Percentiles rank a stretch among this genome's conserved stretches.
phyloP scores from a whole-genome alignment of 2,797 vertebrate species.

The Perdix hodgsoniae region DNA sequence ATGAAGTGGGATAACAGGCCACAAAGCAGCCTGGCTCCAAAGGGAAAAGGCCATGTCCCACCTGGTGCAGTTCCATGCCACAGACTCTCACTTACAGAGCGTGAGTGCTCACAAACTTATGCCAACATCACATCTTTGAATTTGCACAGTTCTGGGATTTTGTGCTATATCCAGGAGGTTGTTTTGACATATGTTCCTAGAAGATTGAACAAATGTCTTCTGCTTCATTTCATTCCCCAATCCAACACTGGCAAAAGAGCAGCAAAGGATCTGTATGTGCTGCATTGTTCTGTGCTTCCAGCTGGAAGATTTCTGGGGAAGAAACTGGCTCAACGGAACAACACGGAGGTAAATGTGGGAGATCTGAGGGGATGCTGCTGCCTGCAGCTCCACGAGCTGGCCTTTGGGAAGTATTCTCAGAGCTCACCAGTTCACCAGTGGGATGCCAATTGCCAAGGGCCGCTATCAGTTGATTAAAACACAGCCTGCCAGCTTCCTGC shows the following conservation, averaged over 20 bases:
- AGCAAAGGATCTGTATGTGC: not conserved
- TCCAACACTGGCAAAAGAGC: not conserved
- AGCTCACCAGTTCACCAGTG: slow-evolving; percentile 43
- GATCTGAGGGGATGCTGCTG: not conserved
- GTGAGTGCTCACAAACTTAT: not conserved
- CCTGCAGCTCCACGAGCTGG: slow-evolving; percentile 9
- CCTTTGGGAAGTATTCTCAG: slow-evolving; percentile 45
- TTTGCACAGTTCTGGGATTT: not conserved
- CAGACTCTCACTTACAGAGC: not conserved
- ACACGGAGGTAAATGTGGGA: not conserved
- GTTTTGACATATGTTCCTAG: not conserved
- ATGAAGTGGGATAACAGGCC: not conserved
- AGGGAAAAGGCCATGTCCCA: not conserved
- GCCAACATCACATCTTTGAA: not conserved
- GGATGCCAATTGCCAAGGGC: slow-evolving; percentile 71
- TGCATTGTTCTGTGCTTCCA: not conserved
- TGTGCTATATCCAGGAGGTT: not conserved
- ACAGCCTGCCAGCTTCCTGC: slow-evolving; percentile 77
- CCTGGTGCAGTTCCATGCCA: not conserved
- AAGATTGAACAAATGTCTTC: not conserved
- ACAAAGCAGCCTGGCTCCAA: not conserved
- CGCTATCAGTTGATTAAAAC: slow-evolving; percentile 84
- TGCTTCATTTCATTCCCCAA: not conserved
- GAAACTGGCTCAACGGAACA: not conserved
- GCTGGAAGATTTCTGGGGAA: not conserved